Percentiles rank a stretch among this genome's conserved stretches.
Conservation (phyloP, 2,797 vertebrate genomes). For the Chiloscyllium punctatum region DNA sequence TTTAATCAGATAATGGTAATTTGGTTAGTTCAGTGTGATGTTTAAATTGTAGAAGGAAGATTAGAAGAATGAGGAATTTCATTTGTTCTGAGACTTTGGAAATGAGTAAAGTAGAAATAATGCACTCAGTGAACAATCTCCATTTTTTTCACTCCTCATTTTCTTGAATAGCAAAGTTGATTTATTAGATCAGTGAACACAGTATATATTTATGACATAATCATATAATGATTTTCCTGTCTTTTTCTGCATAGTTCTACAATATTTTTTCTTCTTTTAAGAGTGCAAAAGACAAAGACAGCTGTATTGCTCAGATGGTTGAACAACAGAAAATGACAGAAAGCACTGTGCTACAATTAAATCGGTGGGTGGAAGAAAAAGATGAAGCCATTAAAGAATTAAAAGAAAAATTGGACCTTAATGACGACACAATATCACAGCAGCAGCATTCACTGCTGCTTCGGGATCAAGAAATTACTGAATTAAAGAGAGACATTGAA, state of each 20-base stretch:
- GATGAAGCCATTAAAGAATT: conserved; percentile 47
- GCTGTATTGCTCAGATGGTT: conserved; percentile 43
- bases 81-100: too few relatives aligned
- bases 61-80: too few relatives aligned
- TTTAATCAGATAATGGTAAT: too few relatives aligned
- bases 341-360: conserved; percentile 42
- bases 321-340: conserved; percentile 42
- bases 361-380: conserved; percentile 45
- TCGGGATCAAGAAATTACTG: conserved; percentile 44
- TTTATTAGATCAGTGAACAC: neutral
- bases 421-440: conserved; percentile 44
- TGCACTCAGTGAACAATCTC: too few relatives aligned
- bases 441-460: conserved; percentile 48
- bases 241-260: neutral
- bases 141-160: too few relatives aligned
- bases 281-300: conserved; percentile 49
- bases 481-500: conserved; percentile 45
- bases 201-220: neutral
- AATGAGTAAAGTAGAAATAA: too few relatives aligned
- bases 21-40: too few relatives aligned
- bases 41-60: too few relatives aligned
- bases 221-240: neutral
- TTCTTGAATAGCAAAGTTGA: neutral
- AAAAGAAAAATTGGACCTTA: conserved; percentile 46
- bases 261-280: conserved; percentile 44